These are phyloP conservation scores for Rhinopomastus cyanomelas DNA, from an alignment of 2,113 vertebrate species.

Conservation along the genomic window DNA sequence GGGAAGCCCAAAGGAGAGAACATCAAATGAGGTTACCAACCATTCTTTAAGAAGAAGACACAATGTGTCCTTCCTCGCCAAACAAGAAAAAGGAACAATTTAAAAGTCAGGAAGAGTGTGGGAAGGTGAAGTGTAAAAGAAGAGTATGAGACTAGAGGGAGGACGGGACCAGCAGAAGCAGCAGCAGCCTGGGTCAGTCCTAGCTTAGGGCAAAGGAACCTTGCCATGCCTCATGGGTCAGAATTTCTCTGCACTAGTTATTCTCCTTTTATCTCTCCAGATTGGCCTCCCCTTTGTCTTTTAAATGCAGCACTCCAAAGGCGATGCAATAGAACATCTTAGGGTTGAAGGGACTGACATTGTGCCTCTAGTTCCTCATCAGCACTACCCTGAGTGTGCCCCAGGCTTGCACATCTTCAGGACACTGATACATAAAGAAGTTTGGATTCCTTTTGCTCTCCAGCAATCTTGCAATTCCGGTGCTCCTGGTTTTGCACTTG, in stretches of 20 bases:
- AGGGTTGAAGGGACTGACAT: background rate
- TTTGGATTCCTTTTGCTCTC: background rate
- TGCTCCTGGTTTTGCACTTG: background rate
- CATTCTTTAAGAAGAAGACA: background rate
- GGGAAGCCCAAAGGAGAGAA: background rate
- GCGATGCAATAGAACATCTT: background rate
- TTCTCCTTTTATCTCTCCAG: background rate
- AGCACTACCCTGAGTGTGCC: background rate
- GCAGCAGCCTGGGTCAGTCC: background rate
- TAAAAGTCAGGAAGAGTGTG: background rate
- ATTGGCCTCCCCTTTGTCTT: background rate
- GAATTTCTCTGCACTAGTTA: background rate
- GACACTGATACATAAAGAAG: background rate
- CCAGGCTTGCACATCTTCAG: background rate
- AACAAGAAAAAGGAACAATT: background rate
- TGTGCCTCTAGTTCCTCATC: background rate
- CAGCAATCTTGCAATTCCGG: background rate
- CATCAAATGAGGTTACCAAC: background rate
- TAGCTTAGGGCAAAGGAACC: accelerated
- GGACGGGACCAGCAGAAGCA: background rate
- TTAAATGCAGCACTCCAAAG: background rate
- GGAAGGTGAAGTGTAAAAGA: background rate
- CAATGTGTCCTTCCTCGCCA: background rate
- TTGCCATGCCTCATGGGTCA: background rate
- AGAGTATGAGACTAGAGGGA: background rate